These are phyloP conservation scores for Mystacornis crossleyi DNA, from an alignment of 2,113 vertebrate species.

Conservation along the genomic window DNA sequence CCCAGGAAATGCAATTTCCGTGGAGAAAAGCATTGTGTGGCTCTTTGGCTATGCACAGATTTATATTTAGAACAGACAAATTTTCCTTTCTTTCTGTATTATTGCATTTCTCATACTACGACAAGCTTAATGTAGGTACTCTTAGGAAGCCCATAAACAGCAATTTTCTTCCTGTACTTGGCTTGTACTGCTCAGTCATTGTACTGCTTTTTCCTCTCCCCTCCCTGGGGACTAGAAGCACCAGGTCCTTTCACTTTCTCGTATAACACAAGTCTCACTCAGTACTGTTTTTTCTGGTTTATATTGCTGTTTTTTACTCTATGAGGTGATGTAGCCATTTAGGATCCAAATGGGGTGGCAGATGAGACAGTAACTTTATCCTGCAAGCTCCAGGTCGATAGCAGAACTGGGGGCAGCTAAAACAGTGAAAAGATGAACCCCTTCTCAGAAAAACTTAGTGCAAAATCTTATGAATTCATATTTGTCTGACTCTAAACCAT, in stretches of 20 bases:
- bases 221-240: background rate
- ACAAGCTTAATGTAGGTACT: background rate
- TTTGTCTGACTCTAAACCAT: background rate
- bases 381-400: rapidly evolving
- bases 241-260: slow-evolving; percentile 40
- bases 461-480: background rate
- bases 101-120: background rate
- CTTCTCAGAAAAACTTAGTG: background rate
- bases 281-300: background rate
- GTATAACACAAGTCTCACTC: background rate
- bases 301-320: background rate
- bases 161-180: background rate
- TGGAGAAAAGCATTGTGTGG: background rate
- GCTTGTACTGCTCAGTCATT: background rate
- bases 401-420: background rate
- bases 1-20: background rate
- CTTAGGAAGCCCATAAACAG: slow-evolving; percentile 29
- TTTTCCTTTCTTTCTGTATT: background rate
- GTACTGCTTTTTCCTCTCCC: slow-evolving; percentile 9
- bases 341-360: background rate
- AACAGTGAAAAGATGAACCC: background rate
- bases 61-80: background rate
- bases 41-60: background rate
- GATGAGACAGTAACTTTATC: background rate
- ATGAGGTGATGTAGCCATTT: background rate